Base-by-base conservation (phyloP, 2,113 vertebrate species). In the Sisor rabdophorus region DNA sequence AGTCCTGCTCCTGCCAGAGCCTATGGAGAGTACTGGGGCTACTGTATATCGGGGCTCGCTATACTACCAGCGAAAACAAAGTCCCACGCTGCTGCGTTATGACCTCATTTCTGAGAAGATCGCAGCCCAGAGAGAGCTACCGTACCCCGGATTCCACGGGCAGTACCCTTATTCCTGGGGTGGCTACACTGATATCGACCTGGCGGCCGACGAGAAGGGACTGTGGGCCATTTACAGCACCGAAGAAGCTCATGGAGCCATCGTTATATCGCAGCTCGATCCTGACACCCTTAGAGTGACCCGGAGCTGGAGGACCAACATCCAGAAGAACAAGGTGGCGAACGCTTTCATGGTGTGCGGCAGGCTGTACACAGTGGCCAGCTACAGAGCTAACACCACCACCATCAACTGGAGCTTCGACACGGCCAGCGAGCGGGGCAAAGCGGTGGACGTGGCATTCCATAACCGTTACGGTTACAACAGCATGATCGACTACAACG, bases 191-290 rank as follows among this genome's bases (percentile, higher is more conserved):
- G 95, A 98, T 88, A 95, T 98, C 0, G 95, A 98, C 86, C 75
- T 98, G 83, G 92, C 94, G 0, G 92, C 94, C 78, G 97, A 98
- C 0, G 94, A 98, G 85, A 83, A 84, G 0, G 96, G 95, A 3
- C 89, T 98, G 56, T 98, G 95, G 97, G 95, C 89, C 47, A 91
- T 95, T 83, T 98, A 98, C 87, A 97, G 95, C 88, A 96, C 94
- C 0, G 93, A 89, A 71, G 93, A 92, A n/a, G 92, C 92, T 81
- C 94, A 89, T 53, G 96, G 95, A 0, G 93, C 94, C 54, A 95
- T 98, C 0, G 90, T 98, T 48, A 90, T 98, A n/a, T 95, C 96
- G 50, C 91, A 87, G 86, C 87, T 98, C 86, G 91, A 97, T 80
- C 94, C 94, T 0, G 84, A 94, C 76, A 94, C 76, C 0, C 91